Percentiles rank a stretch among this genome's conserved stretches.
Conservation (phyloP, 1,140 invertebrate species). For the Conus ventricosus region DNA sequence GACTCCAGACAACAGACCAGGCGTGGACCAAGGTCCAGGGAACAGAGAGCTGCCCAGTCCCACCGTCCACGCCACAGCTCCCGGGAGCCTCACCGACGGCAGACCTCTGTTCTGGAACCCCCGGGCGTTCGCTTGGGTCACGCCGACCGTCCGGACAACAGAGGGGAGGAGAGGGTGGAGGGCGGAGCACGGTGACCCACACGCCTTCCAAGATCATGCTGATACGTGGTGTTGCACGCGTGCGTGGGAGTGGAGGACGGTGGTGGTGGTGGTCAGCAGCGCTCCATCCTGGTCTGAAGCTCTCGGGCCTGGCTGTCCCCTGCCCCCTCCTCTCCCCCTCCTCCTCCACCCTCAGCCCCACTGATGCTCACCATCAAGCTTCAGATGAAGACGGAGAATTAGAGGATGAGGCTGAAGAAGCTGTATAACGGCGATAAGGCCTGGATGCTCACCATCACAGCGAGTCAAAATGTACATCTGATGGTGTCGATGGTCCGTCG, state of each 20-base stretch:
- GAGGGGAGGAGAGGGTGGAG: background rate
- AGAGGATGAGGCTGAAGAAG: too few species aligned
- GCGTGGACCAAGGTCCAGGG: background rate
- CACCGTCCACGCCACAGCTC: too few species aligned
- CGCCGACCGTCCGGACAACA: background rate
- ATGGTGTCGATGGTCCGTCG: too few species aligned
- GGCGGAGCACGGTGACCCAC: background rate
- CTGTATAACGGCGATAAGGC: too few species aligned
- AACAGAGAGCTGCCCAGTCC: too few species aligned
- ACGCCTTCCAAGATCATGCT: slow-evolving; percentile 23
- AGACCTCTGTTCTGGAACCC: background rate
- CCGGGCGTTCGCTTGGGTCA: background rate
- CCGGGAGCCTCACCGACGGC: too few species aligned
- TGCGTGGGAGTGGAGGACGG: background rate
- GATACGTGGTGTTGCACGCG: slow-evolving; percentile 12
- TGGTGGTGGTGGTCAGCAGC: background rate
- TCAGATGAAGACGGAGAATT: too few species aligned
- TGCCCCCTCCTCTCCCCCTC: background rate
- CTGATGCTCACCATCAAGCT: background rate
- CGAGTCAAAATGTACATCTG: too few species aligned
- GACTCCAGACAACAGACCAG: background rate
- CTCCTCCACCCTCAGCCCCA: background rate
- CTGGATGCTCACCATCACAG: too few species aligned
- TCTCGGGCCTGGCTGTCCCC: background rate
- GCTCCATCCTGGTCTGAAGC: background rate